Evolutionary conservation across 2,888 invertebrate species (phyloP).

Genomic region (Caenorhabditis angaria): DNA sequence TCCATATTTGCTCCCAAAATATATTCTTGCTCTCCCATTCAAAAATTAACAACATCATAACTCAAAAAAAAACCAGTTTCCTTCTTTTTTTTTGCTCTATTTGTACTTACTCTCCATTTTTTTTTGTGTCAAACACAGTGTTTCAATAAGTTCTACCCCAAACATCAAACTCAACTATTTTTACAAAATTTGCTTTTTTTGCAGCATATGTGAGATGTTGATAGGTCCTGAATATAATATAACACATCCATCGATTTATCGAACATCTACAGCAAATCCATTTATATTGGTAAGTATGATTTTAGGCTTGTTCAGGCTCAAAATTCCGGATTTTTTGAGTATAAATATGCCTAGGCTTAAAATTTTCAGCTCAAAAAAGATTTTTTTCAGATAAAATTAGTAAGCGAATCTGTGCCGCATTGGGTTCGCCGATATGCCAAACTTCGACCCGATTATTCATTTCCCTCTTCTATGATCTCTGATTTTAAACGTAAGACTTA

Average conservation of each 20-base stretch:
- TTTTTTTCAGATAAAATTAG: slow-evolving; percentile 40
- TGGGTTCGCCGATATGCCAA: slow-evolving; percentile 49
- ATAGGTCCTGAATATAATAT: slow-evolving; percentile 37
- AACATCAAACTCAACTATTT: neutral
- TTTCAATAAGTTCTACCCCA: slow-evolving; percentile 9
- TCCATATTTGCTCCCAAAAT: neutral
- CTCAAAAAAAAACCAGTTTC: neutral
- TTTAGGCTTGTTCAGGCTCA: neutral
- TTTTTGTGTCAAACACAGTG: neutral
- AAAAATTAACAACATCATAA: neutral
- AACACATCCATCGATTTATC: slow-evolving; percentile 47
- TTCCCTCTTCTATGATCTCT: slow-evolving; percentile 50
- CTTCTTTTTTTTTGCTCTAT: slow-evolving; percentile 14
- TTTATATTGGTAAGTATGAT: slow-evolving; percentile 29
- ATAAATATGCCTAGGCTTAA: neutral
- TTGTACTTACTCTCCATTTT: slow-evolving; percentile 1
- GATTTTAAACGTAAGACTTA: slow-evolving; percentile 38
- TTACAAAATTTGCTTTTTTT: too few species aligned
- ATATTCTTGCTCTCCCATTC: neutral
- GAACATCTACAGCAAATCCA: slow-evolving; percentile 42
- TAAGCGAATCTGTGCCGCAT: slow-evolving; percentile 52
- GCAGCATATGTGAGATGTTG: slow-evolving; percentile 8
- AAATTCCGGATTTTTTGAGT: too few species aligned
- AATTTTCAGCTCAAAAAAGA: neutral
- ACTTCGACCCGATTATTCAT: slow-evolving; percentile 57